These are phyloP conservation scores for Camelus bactrianus DNA, from an alignment of 2,113 vertebrate genomes.

Conservation along the genomic window DNA sequence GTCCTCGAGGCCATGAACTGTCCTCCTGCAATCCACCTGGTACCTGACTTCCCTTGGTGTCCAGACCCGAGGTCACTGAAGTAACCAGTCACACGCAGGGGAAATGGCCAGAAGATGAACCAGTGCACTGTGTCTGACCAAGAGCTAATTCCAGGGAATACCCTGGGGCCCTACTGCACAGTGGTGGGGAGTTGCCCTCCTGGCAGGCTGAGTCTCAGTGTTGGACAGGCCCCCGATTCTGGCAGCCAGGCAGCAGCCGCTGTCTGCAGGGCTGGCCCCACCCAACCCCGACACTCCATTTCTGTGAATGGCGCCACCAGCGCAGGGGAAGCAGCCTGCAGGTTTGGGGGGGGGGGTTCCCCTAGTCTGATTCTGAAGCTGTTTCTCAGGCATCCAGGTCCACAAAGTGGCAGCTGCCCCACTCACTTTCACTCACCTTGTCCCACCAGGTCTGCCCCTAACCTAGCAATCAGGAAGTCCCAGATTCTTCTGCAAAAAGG, in stretches of 20 bases:
- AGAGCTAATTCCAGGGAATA: not conserved
- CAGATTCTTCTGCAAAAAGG: not conserved
- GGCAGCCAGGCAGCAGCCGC: fast-evolving
- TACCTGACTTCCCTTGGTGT: not conserved
- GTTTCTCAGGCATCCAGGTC: not conserved
- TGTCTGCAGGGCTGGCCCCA: not conserved
- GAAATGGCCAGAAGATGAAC: not conserved
- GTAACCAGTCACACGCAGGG: not conserved
- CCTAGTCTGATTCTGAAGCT: not conserved
- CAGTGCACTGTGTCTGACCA: no score
- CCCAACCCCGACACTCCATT: not conserved
- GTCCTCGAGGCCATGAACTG: not conserved
- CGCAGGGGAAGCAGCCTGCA: not conserved
- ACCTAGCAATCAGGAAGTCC: not conserved
- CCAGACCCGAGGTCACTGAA: not conserved
- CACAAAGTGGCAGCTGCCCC: not conserved
- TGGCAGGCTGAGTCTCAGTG: not conserved
- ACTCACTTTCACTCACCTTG: not conserved
- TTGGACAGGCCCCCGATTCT: not conserved
- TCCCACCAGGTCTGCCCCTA: not conserved
- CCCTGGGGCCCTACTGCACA: no score
- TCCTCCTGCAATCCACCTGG: not conserved
- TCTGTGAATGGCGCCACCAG: not conserved
- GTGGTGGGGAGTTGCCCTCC: not conserved
- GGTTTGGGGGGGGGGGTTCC: no score